A percentile compares a stretch with the other conserved stretches of the same genome.
Conservation (phyloP, 2,797 vertebrate species). For the Eulemur albifrons region DNA sequence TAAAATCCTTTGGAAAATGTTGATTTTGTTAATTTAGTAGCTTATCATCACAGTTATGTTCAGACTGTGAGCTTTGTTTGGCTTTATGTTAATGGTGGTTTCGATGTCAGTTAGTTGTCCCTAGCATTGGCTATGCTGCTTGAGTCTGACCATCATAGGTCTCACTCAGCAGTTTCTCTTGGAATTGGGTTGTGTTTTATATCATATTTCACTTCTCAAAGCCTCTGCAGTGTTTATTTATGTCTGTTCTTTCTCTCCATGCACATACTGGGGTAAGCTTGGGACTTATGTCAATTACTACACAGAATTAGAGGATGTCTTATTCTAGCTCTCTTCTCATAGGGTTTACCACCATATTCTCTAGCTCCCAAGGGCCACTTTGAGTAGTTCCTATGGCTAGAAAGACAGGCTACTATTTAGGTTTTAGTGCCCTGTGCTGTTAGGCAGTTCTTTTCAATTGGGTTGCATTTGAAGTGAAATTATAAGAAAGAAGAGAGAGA, state of each 20-base stretch:
- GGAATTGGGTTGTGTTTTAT: neutral
- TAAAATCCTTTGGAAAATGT: neutral
- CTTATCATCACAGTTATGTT: neutral
- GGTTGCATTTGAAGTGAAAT: neutral
- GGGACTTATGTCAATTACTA: neutral
- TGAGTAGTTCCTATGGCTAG: neutral
- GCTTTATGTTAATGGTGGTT: neutral
- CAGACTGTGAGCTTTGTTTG: neutral
- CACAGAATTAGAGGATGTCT: neutral
- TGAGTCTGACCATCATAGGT: neutral
- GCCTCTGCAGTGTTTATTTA: neutral
- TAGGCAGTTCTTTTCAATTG: neutral
- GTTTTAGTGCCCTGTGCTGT: neutral
- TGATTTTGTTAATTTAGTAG: neutral
- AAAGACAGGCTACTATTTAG: neutral
- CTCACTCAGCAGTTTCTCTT: neutral
- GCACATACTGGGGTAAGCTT: neutral
- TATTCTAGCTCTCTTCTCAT: neutral
- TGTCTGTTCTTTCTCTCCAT: neutral
- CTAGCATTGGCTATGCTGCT: neutral
- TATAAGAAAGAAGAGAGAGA: neutral
- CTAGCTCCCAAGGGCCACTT: neutral
- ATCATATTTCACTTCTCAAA: neutral
- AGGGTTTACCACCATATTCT: neutral
- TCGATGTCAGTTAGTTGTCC: neutral